These are phyloP conservation scores for Limanda limanda DNA, from an alignment of 2,113 vertebrate species.

Conservation along the genomic window DNA sequence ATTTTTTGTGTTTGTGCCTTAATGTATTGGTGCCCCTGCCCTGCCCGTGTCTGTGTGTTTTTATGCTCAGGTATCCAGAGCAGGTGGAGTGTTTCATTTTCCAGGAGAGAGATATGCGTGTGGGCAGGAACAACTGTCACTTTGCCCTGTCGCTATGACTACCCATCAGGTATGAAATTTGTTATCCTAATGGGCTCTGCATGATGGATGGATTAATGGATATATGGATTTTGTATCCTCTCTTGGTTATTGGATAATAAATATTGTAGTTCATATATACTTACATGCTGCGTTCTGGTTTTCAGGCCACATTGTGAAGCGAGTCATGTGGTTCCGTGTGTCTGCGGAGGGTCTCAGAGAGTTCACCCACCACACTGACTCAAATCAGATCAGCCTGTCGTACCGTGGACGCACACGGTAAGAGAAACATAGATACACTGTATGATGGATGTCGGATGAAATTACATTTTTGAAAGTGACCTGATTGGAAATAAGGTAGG, in stretches of 20 bases:
- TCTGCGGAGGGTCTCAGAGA: conserved; percentile 76
- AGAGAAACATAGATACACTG: background rate
- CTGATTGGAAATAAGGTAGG: background rate
- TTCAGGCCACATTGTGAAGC: conserved; percentile 74
- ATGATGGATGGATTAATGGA: no score
- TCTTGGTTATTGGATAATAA: no score
- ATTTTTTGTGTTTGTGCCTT: background rate
- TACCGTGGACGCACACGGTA: conserved; percentile 78
- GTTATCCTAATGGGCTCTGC: no score
- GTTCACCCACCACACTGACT: conserved; percentile 77
- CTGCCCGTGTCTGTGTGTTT: background rate
- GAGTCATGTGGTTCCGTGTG: conserved; percentile 84
- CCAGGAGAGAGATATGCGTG: conserved; percentile 80
- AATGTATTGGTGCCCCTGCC: no score
- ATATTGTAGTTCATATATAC: no score
- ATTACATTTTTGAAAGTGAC: background rate
- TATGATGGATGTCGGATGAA: background rate
- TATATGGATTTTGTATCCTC: no score
- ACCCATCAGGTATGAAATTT: conserved; percentile 73
- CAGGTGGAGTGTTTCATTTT: conserved; percentile 82
- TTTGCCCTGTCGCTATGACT: conserved; percentile 82
- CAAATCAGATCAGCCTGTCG: conserved; percentile 73
- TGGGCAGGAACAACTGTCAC: conserved; percentile 83
- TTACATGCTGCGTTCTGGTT: no score
- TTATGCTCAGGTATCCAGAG: conserved; percentile 66